Base-by-base conservation (phyloP, 2,113 vertebrate species). In the Coreoperca whiteheadi region DNA sequence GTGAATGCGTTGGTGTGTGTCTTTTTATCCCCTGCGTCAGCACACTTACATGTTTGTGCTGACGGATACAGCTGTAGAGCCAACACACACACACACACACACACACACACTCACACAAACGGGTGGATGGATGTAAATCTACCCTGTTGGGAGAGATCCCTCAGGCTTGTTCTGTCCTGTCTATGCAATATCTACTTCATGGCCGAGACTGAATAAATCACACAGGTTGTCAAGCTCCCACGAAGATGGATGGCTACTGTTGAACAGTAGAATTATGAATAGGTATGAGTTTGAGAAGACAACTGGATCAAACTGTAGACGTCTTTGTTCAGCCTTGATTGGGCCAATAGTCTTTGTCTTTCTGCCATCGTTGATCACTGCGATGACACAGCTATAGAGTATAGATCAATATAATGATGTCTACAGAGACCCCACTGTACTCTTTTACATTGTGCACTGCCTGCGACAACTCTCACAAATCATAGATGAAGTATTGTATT, bases 21-120 rank as follows among this genome's bases (percentile, higher is more conserved):
- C 70, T 80, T 64, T 87, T 83, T 79, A 53, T 74, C 71, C 67
- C 67, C 77, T 72, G 56, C 65, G 37, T 93, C 92, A 88, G 87
- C 86, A 79, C 20, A 48, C 82, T 61, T 37, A 53, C 30, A 57
- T 75, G 63, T 91, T 94, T 93, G 84, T 94, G 92, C 91, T 93
- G 92, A 94, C 78, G 20, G 64, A 84, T 78, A 89, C 83, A 87
- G 71, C 84, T 77, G 75, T 77, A 61, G 79, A 76, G 88, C 79
- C 77, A 88, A 70, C 39, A 64, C 72, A 66, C 72, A 74, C 67
- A 37, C 59, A 74, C 51, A 64, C 43, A 53, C 34, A 67, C 46
- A 63, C 51, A 46, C 48, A 65, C 71, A 56, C 43, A 46, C 50
- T n/a, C n/a, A 65, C 23, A 69, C 5, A 54, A 18, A 60, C 4